These are phyloP conservation scores for Lithophane socia DNA, from an alignment of 2,888 invertebrate genomes.

Conservation along the genomic window DNA sequence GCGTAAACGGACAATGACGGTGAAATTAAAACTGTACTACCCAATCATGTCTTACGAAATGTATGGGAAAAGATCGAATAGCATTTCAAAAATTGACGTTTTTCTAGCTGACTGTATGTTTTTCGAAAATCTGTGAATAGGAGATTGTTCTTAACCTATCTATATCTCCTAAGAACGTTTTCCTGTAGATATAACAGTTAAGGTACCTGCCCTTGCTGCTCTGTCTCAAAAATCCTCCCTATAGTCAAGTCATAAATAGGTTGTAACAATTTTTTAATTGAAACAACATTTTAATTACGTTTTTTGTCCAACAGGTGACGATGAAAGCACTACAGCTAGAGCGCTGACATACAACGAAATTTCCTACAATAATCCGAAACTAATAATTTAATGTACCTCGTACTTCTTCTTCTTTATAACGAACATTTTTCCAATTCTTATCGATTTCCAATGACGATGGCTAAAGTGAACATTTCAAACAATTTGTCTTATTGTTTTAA, in stretches of 20 bases:
- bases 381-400: slow-evolving; percentile 15
- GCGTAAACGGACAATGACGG: background rate
- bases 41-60: background rate
- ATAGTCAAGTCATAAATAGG: background rate
- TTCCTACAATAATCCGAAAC: slow-evolving; percentile 42
- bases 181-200: background rate
- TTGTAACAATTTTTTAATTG: background rate
- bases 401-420: background rate
- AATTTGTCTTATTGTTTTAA: background rate
- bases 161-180: background rate
- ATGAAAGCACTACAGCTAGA: background rate
- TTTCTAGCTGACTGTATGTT: too few species aligned
- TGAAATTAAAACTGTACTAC: background rate
- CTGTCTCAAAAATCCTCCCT: background rate
- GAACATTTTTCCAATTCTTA: background rate
- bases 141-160: too few species aligned
- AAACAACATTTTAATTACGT: background rate
- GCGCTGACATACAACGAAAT: slow-evolving; percentile 2
- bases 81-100: background rate
- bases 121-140: background rate
- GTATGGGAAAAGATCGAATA: background rate
- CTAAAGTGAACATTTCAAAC: background rate
- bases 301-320: slow-evolving; percentile 28
- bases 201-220: background rate
- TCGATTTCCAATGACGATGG: background rate